Evolutionary conservation across 1,140 invertebrate species (phyloP).

Genomic region (Ctenoplectra terminalis): DNA sequence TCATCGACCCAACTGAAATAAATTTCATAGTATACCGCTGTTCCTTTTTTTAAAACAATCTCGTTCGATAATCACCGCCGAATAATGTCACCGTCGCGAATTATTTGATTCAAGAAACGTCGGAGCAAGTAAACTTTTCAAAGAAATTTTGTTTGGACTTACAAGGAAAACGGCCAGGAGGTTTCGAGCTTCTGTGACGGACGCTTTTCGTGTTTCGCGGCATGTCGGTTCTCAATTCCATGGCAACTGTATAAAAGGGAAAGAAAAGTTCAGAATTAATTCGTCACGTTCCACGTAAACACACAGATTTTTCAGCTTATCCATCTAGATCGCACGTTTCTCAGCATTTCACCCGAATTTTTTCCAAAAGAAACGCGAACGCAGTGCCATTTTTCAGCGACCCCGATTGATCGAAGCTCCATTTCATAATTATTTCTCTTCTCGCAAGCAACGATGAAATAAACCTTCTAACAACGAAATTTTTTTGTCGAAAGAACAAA

Average conservation of each 20-base stretch:
- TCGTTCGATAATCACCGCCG: not conserved
- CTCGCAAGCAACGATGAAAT: no score
- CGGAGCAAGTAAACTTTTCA: constrained; percentile 27
- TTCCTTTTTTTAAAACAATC: not conserved
- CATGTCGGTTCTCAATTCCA: constrained; percentile 81
- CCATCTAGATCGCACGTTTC: no score
- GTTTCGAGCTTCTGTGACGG: constrained; percentile 82
- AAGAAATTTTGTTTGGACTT: constrained; percentile 69
- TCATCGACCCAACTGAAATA: not conserved
- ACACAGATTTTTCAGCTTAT: not conserved
- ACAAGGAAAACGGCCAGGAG: constrained; percentile 82
- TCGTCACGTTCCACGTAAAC: constrained; percentile 22
- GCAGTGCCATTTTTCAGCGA: no score
- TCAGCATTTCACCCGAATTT: not conserved
- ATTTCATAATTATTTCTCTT: no score
- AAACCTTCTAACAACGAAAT: not conserved
- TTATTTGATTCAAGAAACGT: constrained; percentile 10
- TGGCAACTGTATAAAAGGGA: constrained; percentile 76
- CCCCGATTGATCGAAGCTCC: no score
- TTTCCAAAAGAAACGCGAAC: no score
- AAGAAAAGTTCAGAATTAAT: constrained; percentile 53
- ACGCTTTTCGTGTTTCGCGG: constrained; percentile 81
- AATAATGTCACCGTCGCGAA: not conserved
- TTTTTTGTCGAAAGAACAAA: not conserved
- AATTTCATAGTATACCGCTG: not conserved